Conservation (phyloP, 1,140 invertebrate genomes). For the Drosophila bocki region DNA sequence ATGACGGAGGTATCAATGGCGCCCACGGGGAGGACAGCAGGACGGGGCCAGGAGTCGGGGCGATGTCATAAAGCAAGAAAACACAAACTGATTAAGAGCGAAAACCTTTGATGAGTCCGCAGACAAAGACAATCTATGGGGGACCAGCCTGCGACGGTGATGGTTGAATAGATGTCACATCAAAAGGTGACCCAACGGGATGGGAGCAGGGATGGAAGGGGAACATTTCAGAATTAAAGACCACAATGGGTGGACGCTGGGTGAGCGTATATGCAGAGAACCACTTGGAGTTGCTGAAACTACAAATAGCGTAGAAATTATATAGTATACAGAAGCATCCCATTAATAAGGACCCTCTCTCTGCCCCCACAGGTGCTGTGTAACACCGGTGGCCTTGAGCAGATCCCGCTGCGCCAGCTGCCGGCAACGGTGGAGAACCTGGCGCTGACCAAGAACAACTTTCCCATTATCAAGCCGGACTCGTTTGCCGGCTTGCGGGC, state of each 20-base stretch:
- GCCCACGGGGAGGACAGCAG: conserved; percentile 12
- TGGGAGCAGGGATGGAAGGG: neutral
- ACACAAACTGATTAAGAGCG: conserved; percentile 51
- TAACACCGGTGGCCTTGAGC: conserved; percentile 92
- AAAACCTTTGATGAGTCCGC: conserved; percentile 49
- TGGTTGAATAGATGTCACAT: conserved; percentile 32
- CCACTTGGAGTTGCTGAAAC: neutral
- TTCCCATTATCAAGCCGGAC: conserved; percentile 91
- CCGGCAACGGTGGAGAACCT: conserved; percentile 91
- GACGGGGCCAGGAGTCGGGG: neutral
- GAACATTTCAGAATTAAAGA: neutral
- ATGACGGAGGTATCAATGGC: conserved; percentile 42
- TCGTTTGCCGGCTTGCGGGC: conserved; percentile 90
- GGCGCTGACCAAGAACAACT: conserved; percentile 92
- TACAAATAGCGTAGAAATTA: neutral
- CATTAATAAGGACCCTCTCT: conserved; percentile 9
- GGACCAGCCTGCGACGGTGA: neutral
- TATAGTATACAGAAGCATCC: neutral
- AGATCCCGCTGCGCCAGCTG: conserved; percentile 90
- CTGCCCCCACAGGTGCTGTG: conserved; percentile 90
- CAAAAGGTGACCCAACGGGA: conserved; percentile 11
- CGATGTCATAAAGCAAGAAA: conserved; percentile 49
- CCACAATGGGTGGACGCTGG: neutral
- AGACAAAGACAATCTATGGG: conserved; percentile 21
- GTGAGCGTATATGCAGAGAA: neutral